Evolutionary conservation across 2,888 invertebrate species (phyloP), one percentile per base, ranked within the genome.

Genomic region (Spodoptera picta): DNA sequence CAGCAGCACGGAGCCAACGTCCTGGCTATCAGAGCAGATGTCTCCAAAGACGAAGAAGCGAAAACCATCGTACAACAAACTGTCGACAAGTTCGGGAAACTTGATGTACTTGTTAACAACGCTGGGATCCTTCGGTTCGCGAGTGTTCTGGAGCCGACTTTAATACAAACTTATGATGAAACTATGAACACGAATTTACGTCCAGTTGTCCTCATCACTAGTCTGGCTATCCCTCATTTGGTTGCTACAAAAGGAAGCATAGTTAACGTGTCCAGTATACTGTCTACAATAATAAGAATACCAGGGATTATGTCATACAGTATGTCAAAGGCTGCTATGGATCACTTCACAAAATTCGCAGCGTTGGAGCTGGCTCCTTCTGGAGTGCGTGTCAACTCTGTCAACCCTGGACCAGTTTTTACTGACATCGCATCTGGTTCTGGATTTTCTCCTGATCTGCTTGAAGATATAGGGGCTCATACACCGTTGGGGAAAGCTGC

Each of bases 341-440:
- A 80, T 19, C 81, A 82, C 60, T 88, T 89, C 42, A 82, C 87
- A 0, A 77, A 81, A 43, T 67, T 75, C 4, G 72, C 69, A 4
- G 88, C 87, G 14, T 88, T 98, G 46, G 98, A 97, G 81, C 87
- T 97, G 44, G 97, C 96, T 14, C 75, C 95, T 0, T 96, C 96
- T 84, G 96, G 96, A 64, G 97, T 98, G 0, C 94, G 98, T 50
- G 98, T 97, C 0, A 87, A 88, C 53, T 44, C 79, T 0, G 66
- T 87, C 0, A 83, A 81, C 53, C 86, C 85, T 12, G 86, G 85
- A 0, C 70, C 79, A 4, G 81, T 81, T 0, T 63, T 19, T 1
- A 87, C 98, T 4, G 70, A 80, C 97, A 75, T 91, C 94, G 96
- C 75, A 0, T 60, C 60, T 5, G 65, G 62, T 0, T 3, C 46